These are phyloP conservation scores for Pseudocheirus occidentalis DNA, from an alignment of 2,797 vertebrate genomes.

Conservation along the genomic window DNA sequence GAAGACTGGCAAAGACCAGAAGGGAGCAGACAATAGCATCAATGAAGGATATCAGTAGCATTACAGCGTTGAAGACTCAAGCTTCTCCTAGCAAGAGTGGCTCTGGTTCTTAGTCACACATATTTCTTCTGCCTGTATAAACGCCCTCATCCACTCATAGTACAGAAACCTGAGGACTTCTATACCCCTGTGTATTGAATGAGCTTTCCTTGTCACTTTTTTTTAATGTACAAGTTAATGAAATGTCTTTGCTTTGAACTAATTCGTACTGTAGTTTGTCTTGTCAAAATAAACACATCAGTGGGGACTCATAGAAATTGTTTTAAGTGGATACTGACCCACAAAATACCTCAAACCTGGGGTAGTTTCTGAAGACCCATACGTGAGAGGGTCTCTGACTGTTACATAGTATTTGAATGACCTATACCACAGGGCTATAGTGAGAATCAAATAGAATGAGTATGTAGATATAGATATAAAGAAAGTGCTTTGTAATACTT, in stretches of 20 bases:
- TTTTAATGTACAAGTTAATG: background rate
- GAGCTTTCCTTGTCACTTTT: background rate
- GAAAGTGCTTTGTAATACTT: background rate
- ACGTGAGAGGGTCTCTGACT: background rate
- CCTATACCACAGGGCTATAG: background rate
- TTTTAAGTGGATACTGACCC: background rate
- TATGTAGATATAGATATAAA: background rate
- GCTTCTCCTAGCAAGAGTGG: background rate
- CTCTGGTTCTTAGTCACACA: background rate
- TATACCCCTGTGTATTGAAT: background rate
- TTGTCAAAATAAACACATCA: background rate
- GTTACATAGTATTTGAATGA: background rate
- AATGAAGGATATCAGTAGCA: background rate
- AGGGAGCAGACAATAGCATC: background rate
- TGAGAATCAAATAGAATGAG: background rate
- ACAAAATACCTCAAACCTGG: background rate
- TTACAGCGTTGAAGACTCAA: background rate
- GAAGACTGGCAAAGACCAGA: background rate
- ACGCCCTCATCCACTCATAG: background rate
- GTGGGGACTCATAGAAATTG: background rate
- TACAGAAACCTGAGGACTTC: background rate
- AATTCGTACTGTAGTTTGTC: background rate
- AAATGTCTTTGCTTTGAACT: background rate
- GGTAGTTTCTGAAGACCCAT: background rate
- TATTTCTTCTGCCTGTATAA: background rate